Percentiles rank a stretch among this genome's conserved stretches.
Conservation (phyloP, 2,888 invertebrate species). For the Epinotia demarniana region DNA sequence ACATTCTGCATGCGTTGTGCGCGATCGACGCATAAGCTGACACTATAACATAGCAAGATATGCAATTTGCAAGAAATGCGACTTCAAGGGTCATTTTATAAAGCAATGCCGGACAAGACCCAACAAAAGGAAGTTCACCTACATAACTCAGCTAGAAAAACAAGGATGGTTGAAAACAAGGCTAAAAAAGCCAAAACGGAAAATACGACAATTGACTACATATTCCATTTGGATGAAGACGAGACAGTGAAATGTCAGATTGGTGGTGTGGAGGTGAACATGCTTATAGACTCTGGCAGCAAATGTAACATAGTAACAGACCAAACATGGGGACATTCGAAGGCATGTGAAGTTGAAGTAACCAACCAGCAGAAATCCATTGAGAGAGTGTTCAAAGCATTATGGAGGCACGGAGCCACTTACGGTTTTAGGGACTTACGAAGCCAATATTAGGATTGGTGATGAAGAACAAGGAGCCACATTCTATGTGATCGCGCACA, state of each 20-base stretch:
- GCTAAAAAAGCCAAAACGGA: background rate
- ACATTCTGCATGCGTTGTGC: background rate
- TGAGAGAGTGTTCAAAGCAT: background rate
- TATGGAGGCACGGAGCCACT: background rate
- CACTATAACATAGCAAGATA: background rate
- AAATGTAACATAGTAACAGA: constrained; percentile 4
- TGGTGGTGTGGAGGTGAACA: constrained; percentile 1
- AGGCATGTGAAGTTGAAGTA: background rate
- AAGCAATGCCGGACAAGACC: background rate
- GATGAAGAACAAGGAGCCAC: background rate
- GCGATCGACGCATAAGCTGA: background rate
- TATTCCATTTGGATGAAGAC: constrained; percentile 10
- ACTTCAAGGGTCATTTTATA: background rate
- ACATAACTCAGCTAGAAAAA: background rate
- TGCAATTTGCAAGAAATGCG: background rate
- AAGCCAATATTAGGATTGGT: background rate
- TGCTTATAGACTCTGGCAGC: constrained; percentile 8
- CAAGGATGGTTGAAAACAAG: background rate
- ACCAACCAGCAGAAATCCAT: background rate
- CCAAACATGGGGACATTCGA: background rate
- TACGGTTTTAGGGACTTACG: background rate
- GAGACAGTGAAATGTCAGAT: background rate
- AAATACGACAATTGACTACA: background rate
- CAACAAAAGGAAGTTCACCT: background rate
- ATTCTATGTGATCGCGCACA: background rate